Evolutionary conservation across 2,113 vertebrate genomes (phyloP), one percentile per base, ranked within the genome.

Genomic region (Vanacampus margaritifer): DNA sequence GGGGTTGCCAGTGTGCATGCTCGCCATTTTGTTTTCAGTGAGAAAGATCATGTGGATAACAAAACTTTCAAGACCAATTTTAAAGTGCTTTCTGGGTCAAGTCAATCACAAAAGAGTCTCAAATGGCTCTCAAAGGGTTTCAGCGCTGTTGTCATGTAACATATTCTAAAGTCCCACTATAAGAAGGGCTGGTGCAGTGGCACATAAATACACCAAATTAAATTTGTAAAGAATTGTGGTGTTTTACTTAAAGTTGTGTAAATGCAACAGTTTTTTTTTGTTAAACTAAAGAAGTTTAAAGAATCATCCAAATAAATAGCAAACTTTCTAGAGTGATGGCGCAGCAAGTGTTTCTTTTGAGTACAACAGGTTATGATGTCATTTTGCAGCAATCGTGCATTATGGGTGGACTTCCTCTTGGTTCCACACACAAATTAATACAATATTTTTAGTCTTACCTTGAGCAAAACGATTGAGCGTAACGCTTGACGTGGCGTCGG

Each of bases 401-500:
- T 23, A 16, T 32, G 14, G 24, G 28, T 28, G 13, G 53, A 23
- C 24, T 51, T 51, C 3, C 9, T 23, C n/a, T 51, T n/a, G 9
- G 48, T 32, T 26, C 53, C 53, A 56, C 24, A 17, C 26, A 28
- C 6, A 56, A 57, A 57, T 57, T n/a, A 57, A 9, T 17, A 35
- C 14, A 24, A 14, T 54, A 24, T 3, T 14, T 53, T 54, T 17
- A 21, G 14, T 0, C 72, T 81, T 85, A 90, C 89, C 87, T 82
- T 88, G 77, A 56, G 74, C 53, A 63, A 85, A 90, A n/a, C 2
- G 61, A 58, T 84, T 90, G 56, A 82, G 57, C 17, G 51, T 88
- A 65, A 88, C 84, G 61, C 56, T 82, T 6, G 80, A 59, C 26
- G 75, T 85, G 5, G 82, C 78, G 32, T 10, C 6, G 0, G 41